Percentiles rank a stretch among this genome's conserved stretches.
Conservation (phyloP, 2,888 invertebrate species). For the Chloroclysta siterata region DNA sequence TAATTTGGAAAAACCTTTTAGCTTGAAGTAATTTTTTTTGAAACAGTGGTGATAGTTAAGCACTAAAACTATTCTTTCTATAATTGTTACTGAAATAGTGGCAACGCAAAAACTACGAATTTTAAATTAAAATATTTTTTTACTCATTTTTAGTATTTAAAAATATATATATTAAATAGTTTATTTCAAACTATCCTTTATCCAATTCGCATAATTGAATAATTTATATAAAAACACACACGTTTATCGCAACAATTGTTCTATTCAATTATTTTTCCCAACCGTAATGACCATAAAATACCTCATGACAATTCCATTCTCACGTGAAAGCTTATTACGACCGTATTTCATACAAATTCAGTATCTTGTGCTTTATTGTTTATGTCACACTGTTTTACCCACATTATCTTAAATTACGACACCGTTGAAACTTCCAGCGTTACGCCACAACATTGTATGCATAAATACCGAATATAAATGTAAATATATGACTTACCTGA, state of each 20-base stretch:
- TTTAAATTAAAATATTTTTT: too few species aligned
- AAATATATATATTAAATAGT: too few species aligned
- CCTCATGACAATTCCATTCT: conserved; percentile 23
- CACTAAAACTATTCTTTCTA: too few species aligned
- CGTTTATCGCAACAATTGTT: not conserved
- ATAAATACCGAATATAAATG: conserved; percentile 31
- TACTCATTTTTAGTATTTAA: too few species aligned
- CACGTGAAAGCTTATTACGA: conserved; percentile 18
- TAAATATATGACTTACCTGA: conserved; percentile 62
- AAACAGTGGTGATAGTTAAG: too few species aligned
- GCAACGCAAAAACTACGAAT: too few species aligned
- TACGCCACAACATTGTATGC: conserved; percentile 17
- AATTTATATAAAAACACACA: not conserved
- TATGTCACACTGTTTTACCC: conserved; percentile 30
- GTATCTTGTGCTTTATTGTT: conserved; percentile 26
- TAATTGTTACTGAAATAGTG: too few species aligned
- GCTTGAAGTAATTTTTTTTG: too few species aligned
- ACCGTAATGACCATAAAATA: not conserved
- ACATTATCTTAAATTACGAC: conserved; percentile 31
- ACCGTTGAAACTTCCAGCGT: conserved; percentile 27
- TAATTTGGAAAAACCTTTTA: too few species aligned
- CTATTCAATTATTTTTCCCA: not conserved
- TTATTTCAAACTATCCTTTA: not conserved
- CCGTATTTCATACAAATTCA: conserved; percentile 25
- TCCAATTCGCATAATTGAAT: not conserved